Conservation (phyloP, 2,888 invertebrate species). For the Epiblema foenella region DNA sequence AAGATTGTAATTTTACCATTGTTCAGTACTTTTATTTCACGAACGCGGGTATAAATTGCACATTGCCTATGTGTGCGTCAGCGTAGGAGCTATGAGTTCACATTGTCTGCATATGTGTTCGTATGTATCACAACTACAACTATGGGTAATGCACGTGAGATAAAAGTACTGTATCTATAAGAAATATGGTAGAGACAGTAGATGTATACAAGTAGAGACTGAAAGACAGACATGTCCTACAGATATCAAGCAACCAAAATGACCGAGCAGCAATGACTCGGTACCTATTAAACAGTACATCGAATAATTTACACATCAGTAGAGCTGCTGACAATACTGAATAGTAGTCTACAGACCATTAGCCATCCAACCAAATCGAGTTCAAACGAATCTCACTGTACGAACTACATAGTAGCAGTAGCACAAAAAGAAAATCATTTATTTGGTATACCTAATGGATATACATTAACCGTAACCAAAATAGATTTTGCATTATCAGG, state of each 20-base stretch:
- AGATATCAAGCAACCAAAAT: neutral
- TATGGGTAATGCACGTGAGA: too few relatives aligned
- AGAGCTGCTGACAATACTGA: slow-evolving; percentile 56
- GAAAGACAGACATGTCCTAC: neutral
- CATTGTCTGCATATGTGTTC: too few relatives aligned
- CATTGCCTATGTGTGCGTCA: too few relatives aligned
- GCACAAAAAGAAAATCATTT: slow-evolving; percentile 7
- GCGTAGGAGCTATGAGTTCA: too few relatives aligned
- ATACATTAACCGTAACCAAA: neutral
- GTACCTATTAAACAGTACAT: slow-evolving; percentile 15
- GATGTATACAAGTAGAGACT: too few relatives aligned
- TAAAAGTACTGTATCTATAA: too few relatives aligned
- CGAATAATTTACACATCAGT: slow-evolving; percentile 57
- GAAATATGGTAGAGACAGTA: too few relatives aligned
- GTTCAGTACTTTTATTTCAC: too few relatives aligned
- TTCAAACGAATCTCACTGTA: neutral
- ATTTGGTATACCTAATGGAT: neutral
- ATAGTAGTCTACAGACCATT: slow-evolving; percentile 52
- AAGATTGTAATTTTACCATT: too few relatives aligned
- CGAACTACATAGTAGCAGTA: neutral
- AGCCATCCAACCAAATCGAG: slow-evolving; percentile 29
- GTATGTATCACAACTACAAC: too few relatives aligned
- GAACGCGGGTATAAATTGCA: too few relatives aligned
- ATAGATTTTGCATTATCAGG: neutral
- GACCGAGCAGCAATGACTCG: neutral